Base-by-base conservation (phyloP, 2,113 vertebrate genomes). In the Penelope pileata region DNA sequence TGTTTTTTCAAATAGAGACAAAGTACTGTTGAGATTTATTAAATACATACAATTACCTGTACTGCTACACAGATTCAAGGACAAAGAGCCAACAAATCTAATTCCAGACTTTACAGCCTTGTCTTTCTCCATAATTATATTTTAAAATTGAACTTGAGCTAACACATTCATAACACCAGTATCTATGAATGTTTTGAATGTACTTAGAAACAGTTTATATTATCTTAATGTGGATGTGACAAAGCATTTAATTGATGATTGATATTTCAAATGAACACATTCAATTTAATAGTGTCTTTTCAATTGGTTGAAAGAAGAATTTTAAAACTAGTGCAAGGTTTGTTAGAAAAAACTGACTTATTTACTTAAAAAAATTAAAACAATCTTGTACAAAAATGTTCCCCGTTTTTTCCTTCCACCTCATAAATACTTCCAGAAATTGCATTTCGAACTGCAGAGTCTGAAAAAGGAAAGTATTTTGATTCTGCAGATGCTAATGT, bases 21-120 rank as follows among this genome's bases (percentile, higher is more conserved):
- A 94, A 43, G 16, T 12, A 77, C 26, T 83, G 60, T 92, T 77
- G 63, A 63, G 72, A 70, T 74, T 59, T 88, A 26, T 54, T 72
- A 92, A 88, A 91, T 75, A 78, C 64, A 82, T 82, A 95, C 75
- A 91, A 90, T 83, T 94, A 94, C 64, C 54, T 86, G n/a, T 72
- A 86, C 78, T 96, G 85, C 95, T 88, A 94, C 24, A 24, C 68
- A 95, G 82, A 95, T 88, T 83, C 78, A 51, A 88, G 64, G 79
- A 95, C 72, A 86, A 92, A 86, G 42, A 8, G 54, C 27, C 47
- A 94, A 96, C 40, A 93, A 79, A 91, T 75, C n/a, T 48, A 83
- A 76, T 94, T 93, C 51, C 68, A 94, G 83, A 90, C 86, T 40
- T 77, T 43, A 86, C 34, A 83, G 63, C 59, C 60, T 43, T 86